Conservation (phyloP, 2,797 vertebrate genomes). For the Acipenser ruthenus region DNA sequence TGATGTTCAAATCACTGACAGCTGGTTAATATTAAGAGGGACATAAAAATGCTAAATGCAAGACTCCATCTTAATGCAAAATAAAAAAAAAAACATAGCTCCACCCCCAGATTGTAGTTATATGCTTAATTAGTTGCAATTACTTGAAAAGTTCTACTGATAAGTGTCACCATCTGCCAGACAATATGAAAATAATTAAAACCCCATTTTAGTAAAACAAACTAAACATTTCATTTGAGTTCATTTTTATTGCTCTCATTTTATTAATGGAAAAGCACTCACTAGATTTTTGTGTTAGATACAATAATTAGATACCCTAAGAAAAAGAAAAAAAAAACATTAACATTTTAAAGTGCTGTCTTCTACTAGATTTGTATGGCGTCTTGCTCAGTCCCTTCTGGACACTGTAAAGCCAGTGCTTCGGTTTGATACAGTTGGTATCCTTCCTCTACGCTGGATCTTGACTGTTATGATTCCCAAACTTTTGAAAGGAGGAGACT, state of each 20-base stretch:
- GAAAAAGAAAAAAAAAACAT: neutral
- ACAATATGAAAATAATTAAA: constrained; percentile 39
- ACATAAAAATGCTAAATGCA: constrained; percentile 26
- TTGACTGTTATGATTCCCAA: too few relatives aligned
- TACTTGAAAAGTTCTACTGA: constrained; percentile 26
- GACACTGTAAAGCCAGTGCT: too few relatives aligned
- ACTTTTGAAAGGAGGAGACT: too few relatives aligned
- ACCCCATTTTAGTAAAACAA: constrained; percentile 33
- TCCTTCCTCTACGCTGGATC: too few relatives aligned
- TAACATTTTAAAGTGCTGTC: neutral
- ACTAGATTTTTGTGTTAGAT: neutral
- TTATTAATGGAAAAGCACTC: constrained; percentile 1
- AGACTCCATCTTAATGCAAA: constrained; percentile 31
- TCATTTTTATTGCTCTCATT: constrained; percentile 8
- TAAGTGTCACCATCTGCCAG: constrained; percentile 26
- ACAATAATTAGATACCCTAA: neutral
- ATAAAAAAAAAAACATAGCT: constrained; percentile 22
- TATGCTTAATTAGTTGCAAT: constrained; percentile 29
- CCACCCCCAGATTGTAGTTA: constrained; percentile 26
- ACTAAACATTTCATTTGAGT: constrained; percentile 26
- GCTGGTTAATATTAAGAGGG: constrained; percentile 7
- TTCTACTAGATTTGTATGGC: neutral
- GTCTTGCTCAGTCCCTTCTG: neutral
- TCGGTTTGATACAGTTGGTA: too few relatives aligned
- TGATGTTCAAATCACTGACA: constrained; percentile 14